Base-by-base conservation (phyloP, 2,113 vertebrate species). In the Oncorhynchus mykiss region DNA sequence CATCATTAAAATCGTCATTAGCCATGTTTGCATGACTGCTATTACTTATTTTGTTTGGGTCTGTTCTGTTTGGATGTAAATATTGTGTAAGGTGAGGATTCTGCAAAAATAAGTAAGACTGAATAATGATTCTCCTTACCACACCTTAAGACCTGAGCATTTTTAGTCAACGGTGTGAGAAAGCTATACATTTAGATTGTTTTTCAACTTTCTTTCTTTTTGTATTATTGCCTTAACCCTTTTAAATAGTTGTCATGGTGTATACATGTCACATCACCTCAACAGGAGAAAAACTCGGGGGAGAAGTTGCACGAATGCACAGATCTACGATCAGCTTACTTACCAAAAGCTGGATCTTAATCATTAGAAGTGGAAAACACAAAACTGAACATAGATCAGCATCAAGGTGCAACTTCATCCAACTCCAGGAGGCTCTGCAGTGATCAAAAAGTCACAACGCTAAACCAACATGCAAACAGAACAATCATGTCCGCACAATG, bases 1-100 rank as follows among this genome's bases (percentile, higher is more conserved):
- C 71, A 34, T 65, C 72, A 78, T 88, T 89, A 83, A 89, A 82
- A 84, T 89, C 84, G 80, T 89, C 73, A 80, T 75, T 79, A 78
- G 75, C 2, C 39, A 11, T 45, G 39, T 45, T 45, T 45, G 2
- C 8, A 9, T 45, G 39, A 45, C 39, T 45, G 2, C 39, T 45
- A 45, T 11, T 45, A 45, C 39, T 45, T 45, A 45, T 45, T 45
- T 45, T 45, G 8, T 45, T 45, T 45, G 39, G 39, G 39, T 45
- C 39, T 45, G 39, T 45, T 45, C 39, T 45, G 39, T 45, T 45
- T 45, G 39, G 39, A 9, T 45, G 39, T 45, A 45, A 45, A 45
- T 45, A 45, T 45, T 45, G 39, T 45, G 39, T 45, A 45, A 3
- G 7, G 39, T 45, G 8, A 45, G 39, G 39, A 45, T 45, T 45